phyloP scores from a whole-genome alignment of 2,113 vertebrate genomes.

The Orthonyx spaldingii region DNA sequence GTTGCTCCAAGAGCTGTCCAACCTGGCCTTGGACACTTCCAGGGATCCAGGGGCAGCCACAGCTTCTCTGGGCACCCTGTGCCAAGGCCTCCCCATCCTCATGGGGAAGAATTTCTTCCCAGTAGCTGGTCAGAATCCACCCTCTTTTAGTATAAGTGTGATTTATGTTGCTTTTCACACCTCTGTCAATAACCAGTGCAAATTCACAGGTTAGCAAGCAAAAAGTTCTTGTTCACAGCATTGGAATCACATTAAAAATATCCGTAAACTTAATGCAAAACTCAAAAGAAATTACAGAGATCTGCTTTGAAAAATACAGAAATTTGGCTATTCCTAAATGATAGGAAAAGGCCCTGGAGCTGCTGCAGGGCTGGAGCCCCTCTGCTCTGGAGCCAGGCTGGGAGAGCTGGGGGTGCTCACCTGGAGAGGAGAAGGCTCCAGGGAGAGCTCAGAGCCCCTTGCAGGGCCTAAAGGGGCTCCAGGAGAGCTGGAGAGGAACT shows the following conservation, averaged over 20 bases:
- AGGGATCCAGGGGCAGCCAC: background rate
- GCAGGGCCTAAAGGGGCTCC: background rate
- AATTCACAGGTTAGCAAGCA: background rate
- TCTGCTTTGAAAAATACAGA: too few species aligned
- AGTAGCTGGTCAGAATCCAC: background rate
- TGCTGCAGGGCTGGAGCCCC: background rate
- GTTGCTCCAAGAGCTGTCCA: rapidly evolving
- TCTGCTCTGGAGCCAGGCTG: background rate
- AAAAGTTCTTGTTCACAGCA: background rate
- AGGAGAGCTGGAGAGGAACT: background rate
- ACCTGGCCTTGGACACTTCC: rapidly evolving
- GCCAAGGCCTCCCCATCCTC: rapidly evolving
- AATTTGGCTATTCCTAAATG: background rate
- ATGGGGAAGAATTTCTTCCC: background rate
- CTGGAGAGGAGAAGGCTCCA: background rate
- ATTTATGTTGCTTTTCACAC: background rate
- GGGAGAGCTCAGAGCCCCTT: background rate
- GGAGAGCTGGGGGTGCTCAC: too few species aligned
- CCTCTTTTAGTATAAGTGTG: background rate
- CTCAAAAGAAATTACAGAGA: background rate
- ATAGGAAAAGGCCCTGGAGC: rapidly evolving
- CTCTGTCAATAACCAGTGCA: background rate
- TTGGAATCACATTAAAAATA: background rate
- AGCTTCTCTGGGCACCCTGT: background rate
- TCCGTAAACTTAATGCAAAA: background rate